Base-by-base conservation (phyloP, 2,113 vertebrate species). In the Hydrolagus affinis region DNA sequence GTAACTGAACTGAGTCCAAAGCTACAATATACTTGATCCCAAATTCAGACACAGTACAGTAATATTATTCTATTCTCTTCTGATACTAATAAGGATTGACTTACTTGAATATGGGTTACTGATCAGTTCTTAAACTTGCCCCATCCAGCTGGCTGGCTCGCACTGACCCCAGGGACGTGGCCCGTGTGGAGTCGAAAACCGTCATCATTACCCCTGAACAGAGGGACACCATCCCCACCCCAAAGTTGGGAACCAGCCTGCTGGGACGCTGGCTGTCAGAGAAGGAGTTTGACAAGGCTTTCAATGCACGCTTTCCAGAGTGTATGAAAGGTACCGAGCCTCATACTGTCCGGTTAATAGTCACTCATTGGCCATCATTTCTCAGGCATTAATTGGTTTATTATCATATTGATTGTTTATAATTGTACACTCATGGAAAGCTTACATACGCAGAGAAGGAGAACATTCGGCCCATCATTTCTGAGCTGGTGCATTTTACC, bases 251-350 rank as follows among this genome's bases (percentile, higher is more conserved):
- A 85, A 86, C 88, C 71, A 97, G 97, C 89, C 96, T 97, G 87
- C 92, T 99, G 85, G 97, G 97, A 0, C 93, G 91, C 86, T 99
- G 97, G 97, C 98, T 99, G 97, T 96, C 94, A 0, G 95, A 93
- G 11, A 94, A 95, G 30, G 96, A 98, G 87, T 98, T 98, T n/a
- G 95, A 96, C 90, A 97, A 97, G 89, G 96, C 95, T 0, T 92
- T 95, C 91, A 90, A 89, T 0, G 89, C 90, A 87, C 92, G 97
- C 7, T 99, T 99, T 87, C 97, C 97, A 0, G 95, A 95, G 11
- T 98, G 97, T 90, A 99, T 99, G 97, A 96, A 95, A 95, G 97
- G 97, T 99, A 89, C 21, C 3, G 0, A 56, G 11, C 11, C 21
- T 59, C 15, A 73, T 57, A 70, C 30, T 62, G 25, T 25, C 72